Conservation (phyloP, 2,888 invertebrate genomes). For the Scaptomyza cyrtandrae region DNA sequence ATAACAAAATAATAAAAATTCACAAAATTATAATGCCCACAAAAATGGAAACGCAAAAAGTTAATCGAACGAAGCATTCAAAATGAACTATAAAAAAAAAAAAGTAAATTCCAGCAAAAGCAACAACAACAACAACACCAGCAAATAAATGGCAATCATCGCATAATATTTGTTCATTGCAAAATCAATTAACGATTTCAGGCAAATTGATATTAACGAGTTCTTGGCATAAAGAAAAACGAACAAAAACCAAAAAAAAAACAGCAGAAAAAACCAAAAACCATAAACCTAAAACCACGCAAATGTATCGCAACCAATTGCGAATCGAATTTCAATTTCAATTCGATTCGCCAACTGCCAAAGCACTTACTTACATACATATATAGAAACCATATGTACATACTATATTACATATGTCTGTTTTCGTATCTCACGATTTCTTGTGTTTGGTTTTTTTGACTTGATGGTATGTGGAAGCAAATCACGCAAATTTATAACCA, state of each 20-base stretch:
- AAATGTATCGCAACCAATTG: conserved; percentile 50
- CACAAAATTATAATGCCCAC: conserved; percentile 65
- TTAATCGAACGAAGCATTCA: conserved; percentile 33
- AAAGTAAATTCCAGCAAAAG: conserved; percentile 33
- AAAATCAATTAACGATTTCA: conserved; percentile 81
- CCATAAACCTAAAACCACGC: conserved; percentile 52
- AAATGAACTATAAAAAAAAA: conserved; percentile 42
- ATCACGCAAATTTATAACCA: conserved; percentile 70
- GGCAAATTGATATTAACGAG: conserved; percentile 82
- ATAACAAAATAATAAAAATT: conserved; percentile 72
- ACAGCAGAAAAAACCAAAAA: conserved; percentile 2
- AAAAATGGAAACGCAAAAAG: conserved; percentile 27
- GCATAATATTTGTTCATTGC: conserved; percentile 81
- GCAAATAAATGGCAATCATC: conserved; percentile 54
- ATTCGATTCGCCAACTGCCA: conserved; percentile 33
- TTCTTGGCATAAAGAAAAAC: conserved; percentile 57
- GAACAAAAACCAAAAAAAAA: neutral
- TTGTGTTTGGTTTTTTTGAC: conserved; percentile 18
- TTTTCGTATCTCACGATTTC: conserved; percentile 54
- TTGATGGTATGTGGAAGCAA: conserved; percentile 57
- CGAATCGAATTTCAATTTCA: conserved; percentile 41
- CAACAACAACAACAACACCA: conserved; percentile 16
- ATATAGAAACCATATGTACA: conserved; percentile 6
- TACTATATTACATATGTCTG: conserved; percentile 7
- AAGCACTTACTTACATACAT: conserved; percentile 39